Evolutionary conservation across 2,888 invertebrate genomes (phyloP), one percentile per base, ranked within the genome.

Genomic region (Megaustenia siamemsis): DNA sequence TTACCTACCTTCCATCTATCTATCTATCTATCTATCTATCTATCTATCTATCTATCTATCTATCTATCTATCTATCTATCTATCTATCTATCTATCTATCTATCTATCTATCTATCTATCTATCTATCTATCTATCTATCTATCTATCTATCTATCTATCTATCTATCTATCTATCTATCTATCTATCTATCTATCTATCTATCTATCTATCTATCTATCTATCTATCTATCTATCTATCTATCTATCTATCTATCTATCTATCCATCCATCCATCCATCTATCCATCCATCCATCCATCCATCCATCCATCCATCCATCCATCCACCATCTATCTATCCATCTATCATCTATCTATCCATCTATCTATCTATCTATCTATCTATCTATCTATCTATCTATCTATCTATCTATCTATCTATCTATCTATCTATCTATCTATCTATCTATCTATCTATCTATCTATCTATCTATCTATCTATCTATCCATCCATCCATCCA

Each of bases 21-120:
- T 43, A n/a, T 43, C 8, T 8, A 71, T 43, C 43, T n/a, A n/a
- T 43, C 24, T 43, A 45, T 43, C 15, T 43, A 71, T 43, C 43
- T 69, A 71, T 43, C 40, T 71, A 71, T 43, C 43, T 71, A 71
- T 43, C 43, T 71, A 71, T 43, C 40, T 71, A 71, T 71, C 43
- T 71, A 43, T 71, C 43, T 71, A 71, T 43, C 43, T 43, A 43
- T 43, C 40, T 43, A 71, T n/a, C 43, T 43, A n/a, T 69, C 40
- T 69, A 40, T 69, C 40, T 43, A 35, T 66, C 66, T 66, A 38
- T 66, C 66, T 66, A 38, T 66, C 66, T 66, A 38, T 35, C 66
- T 66, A 66, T 35, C 66, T 66, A 15, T 66, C 66, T 66, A 15
- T 66, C 66, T 35, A 15, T 66, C 66, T 38, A 15, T 66, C 66